These are phyloP conservation scores for Plagodis dolabraria DNA, from an alignment of 2,888 invertebrate species.

Conservation along the genomic window DNA sequence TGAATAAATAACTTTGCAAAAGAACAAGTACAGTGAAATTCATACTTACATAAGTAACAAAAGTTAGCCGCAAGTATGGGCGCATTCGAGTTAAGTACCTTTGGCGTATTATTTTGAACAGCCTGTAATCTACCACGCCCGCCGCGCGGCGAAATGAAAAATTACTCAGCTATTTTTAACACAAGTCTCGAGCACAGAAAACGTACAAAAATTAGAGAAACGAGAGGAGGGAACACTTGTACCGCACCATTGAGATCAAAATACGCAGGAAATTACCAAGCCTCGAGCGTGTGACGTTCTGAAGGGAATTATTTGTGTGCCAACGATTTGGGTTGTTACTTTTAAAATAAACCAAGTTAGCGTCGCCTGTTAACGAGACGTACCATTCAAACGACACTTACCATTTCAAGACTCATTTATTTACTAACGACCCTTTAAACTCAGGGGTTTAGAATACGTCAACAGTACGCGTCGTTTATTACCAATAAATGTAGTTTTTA, in stretches of 20 bases:
- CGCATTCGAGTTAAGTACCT: conserved; percentile 74
- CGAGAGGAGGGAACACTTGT: conserved; percentile 81
- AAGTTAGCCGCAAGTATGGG: conserved; percentile 66
- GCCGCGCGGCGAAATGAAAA: conserved; percentile 82
- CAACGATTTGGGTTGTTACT: conserved; percentile 77
- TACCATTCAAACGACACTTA: conserved; percentile 57
- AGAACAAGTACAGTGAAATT: conserved; percentile 66
- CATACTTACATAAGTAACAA: conserved; percentile 67
- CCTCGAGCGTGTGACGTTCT: conserved; percentile 65
- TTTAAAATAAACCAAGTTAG: conserved; percentile 79
- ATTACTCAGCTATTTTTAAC: conserved; percentile 83
- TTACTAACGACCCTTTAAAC: conserved; percentile 36
- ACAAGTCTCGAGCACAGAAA: conserved; percentile 78
- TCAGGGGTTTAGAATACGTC: conserved; percentile 22
- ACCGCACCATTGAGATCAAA: conserved; percentile 84
- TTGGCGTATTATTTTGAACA: conserved; percentile 78
- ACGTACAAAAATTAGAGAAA: conserved; percentile 84
- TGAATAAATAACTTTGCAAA: conserved; percentile 64
- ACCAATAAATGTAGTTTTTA: neutral
- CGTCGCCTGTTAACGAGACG: conserved; percentile 70
- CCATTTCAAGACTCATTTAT: conserved; percentile 44
- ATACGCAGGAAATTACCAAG: conserved; percentile 82
- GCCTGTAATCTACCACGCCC: conserved; percentile 83
- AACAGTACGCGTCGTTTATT: conserved; percentile 8
- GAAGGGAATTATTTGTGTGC: conserved; percentile 77